These are phyloP conservation scores for Diarsia dahlii DNA, from an alignment of 2,888 invertebrate genomes.

Conservation along the genomic window DNA sequence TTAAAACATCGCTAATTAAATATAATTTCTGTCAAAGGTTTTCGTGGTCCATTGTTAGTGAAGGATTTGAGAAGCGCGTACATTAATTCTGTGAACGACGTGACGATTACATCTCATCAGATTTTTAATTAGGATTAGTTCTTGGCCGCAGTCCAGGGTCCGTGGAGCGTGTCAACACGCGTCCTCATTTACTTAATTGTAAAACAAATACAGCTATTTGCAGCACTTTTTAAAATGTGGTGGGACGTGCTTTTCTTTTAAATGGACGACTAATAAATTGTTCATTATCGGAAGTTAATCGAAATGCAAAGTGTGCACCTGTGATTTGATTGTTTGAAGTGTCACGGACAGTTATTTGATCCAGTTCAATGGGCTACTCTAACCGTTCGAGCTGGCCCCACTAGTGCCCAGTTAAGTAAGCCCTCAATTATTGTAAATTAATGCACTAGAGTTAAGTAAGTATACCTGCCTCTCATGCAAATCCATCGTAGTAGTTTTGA, in stretches of 20 bases:
- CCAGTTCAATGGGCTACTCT: conserved; percentile 69
- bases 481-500: neutral
- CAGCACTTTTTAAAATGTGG: conserved; percentile 30
- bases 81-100: conserved; percentile 69
- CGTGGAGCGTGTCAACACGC: conserved; percentile 61
- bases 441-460: neutral
- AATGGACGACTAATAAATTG: conserved; percentile 34
- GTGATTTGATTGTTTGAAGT: conserved; percentile 78
- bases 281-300: conserved; percentile 55
- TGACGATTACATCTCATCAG: conserved; percentile 66
- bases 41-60: conserved; percentile 51
- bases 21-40: conserved; percentile 41
- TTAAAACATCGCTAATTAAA: conserved; percentile 44
- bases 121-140: conserved; percentile 71
- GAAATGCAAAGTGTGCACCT: conserved; percentile 69
- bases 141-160: conserved; percentile 72
- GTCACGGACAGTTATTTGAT: conserved; percentile 81
- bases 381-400: conserved; percentile 46
- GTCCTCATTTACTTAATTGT: conserved; percentile 70
- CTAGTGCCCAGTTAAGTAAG: conserved; percentile 35
- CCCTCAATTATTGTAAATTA: conserved; percentile 5
- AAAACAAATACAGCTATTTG: conserved; percentile 62
- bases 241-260: conserved; percentile 55
- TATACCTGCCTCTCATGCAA: neutral
- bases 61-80: conserved; percentile 41